Percentiles rank a stretch among this genome's conserved stretches.
Evolutionary conservation across 2,888 invertebrate genomes (phyloP).

Genomic region (Eupithecia subfuscata): DNA sequence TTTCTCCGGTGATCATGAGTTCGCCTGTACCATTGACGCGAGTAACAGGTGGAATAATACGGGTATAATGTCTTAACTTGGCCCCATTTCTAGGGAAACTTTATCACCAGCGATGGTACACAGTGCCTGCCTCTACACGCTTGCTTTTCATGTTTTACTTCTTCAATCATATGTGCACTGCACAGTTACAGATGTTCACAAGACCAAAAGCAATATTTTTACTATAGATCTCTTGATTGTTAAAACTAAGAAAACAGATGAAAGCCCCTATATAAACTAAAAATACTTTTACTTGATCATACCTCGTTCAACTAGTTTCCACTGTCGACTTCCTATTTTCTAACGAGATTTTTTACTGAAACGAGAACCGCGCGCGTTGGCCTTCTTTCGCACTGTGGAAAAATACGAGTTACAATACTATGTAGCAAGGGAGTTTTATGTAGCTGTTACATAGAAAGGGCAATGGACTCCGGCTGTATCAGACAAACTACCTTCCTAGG

Average conservation of each 20-base stretch:
- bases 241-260: background rate
- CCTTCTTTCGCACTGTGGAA: constrained; percentile 68
- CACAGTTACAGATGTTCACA: background rate
- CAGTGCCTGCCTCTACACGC: background rate
- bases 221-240: background rate
- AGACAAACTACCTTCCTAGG: background rate
- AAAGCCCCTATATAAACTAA: constrained; percentile 47
- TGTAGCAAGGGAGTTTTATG: constrained; percentile 15
- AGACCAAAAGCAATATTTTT: background rate
- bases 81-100: constrained; percentile 8
- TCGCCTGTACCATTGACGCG: constrained; percentile 24
- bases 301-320: constrained; percentile 67
- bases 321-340: constrained; percentile 79
- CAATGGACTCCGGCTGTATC: constrained; percentile 7
- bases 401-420: constrained; percentile 48
- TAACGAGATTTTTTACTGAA: constrained; percentile 75
- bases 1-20: constrained; percentile 29
- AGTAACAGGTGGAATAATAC: constrained; percentile 21
- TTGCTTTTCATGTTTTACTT: background rate
- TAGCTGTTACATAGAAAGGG: constrained; percentile 13
- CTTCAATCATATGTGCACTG: background rate
- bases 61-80: constrained; percentile 17
- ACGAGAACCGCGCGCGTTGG: constrained; percentile 56
- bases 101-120: constrained; percentile 4
- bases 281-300: constrained; percentile 63